Conservation (phyloP, 2,888 invertebrate species). For the Nomada goodeniana region DNA sequence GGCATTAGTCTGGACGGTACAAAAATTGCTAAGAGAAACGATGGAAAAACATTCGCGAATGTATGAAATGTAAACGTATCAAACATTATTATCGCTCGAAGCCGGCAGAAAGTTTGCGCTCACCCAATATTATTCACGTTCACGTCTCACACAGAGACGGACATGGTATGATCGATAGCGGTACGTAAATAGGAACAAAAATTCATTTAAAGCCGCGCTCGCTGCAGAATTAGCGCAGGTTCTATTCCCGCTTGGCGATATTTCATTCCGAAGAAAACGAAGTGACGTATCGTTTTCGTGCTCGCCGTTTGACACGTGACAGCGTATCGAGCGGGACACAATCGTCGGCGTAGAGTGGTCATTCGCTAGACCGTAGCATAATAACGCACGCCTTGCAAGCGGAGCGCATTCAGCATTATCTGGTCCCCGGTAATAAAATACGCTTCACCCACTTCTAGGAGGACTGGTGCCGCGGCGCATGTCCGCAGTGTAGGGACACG, state of each 20-base stretch:
- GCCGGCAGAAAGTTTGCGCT: no score
- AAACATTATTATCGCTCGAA: no score
- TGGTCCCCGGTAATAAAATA: constrained; percentile 72
- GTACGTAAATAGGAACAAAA: no score
- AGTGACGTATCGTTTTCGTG: not conserved
- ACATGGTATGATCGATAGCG: no score
- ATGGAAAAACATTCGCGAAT: no score
- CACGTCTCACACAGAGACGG: no score
- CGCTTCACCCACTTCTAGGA: constrained; percentile 58
- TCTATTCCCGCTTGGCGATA: not conserved
- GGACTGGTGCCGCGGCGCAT: not conserved
- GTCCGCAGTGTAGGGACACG: constrained; percentile 7
- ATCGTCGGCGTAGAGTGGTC: constrained; percentile 45
- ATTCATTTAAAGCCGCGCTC: not conserved
- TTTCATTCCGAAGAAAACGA: constrained; percentile 5
- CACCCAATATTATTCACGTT: no score
- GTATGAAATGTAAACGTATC: no score
- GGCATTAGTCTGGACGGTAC: no score
- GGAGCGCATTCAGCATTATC: constrained; percentile 67
- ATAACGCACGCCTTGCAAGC: constrained; percentile 55
- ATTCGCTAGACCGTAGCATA: constrained; percentile 52
- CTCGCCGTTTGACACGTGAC: constrained; percentile 14
- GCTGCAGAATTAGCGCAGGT: not conserved
- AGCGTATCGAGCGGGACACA: constrained; percentile 50
- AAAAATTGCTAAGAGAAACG: no score